These are phyloP conservation scores for Oreochromis grahami DNA, from an alignment of 2,797 vertebrate species.

Conservation along the genomic window DNA sequence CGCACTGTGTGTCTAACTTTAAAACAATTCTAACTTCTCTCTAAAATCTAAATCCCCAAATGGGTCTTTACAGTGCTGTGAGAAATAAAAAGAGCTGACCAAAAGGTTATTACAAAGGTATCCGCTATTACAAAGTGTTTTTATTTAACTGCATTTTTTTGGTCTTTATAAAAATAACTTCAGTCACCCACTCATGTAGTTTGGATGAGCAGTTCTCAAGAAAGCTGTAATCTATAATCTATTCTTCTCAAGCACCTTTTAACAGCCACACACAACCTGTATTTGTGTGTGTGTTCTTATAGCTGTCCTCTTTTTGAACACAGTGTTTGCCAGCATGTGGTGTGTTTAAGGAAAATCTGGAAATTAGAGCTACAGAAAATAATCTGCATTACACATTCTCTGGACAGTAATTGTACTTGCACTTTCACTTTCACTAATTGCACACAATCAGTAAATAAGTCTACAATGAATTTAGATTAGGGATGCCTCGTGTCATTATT, in stretches of 20 bases:
- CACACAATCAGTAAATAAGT: background rate
- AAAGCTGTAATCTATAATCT: too few relatives aligned
- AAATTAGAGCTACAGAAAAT: background rate
- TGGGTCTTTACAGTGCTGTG: background rate
- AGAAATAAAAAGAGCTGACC: background rate
- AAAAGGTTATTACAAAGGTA: background rate
- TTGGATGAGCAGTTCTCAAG: too few relatives aligned
- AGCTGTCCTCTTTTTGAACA: too few relatives aligned
- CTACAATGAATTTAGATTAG: background rate
- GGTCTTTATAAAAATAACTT: background rate
- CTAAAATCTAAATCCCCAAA: background rate
- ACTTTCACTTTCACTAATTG: background rate
- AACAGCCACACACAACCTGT: too few relatives aligned
- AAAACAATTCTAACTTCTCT: background rate
- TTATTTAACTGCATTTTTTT: background rate
- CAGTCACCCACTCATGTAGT: too few relatives aligned
- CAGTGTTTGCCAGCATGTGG: too few relatives aligned
- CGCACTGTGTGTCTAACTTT: background rate
- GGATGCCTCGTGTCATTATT: too few relatives aligned
- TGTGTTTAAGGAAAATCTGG: too few relatives aligned
- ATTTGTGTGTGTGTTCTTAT: too few relatives aligned
- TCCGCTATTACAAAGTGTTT: background rate
- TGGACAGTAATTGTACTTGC: background rate
- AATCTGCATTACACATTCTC: background rate
- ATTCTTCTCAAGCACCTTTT: too few relatives aligned